Evolutionary conservation across 2,797 vertebrate species (phyloP).

Genomic region (Falco rusticolus): DNA sequence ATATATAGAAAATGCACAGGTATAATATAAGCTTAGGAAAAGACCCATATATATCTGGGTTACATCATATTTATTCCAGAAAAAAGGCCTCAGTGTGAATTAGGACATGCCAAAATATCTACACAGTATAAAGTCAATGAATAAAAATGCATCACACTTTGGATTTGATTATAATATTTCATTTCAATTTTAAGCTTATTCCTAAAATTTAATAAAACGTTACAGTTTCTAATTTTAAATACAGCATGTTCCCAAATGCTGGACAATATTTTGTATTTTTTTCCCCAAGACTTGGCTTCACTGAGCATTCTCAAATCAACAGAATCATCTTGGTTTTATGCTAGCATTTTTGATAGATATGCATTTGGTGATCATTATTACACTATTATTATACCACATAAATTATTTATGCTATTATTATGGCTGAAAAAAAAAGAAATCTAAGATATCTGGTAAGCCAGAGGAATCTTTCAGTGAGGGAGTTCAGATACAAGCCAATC

Average conservation of each 20-base stretch:
- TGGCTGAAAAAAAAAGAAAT: neutral
- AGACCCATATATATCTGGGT: neutral
- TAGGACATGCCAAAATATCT: neutral
- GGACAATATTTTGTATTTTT: neutral
- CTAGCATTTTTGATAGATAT: neutral
- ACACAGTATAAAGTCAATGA: neutral
- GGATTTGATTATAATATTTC: neutral
- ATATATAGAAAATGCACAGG: neutral
- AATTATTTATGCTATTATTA: too few relatives aligned
- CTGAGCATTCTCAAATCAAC: neutral
- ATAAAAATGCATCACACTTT: neutral
- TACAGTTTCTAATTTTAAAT: neutral
- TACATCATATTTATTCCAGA: neutral
- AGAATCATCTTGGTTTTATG: neutral
- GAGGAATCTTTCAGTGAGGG: neutral
- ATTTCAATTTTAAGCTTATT: neutral
- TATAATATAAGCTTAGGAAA: neutral
- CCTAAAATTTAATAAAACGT: neutral
- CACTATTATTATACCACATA: neutral
- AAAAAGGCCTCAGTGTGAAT: neutral
- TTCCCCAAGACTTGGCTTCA: neutral
- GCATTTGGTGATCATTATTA: neutral
- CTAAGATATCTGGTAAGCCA: neutral
- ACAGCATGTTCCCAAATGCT: neutral
- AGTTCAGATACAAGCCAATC: neutral